Evolutionary conservation across 2,888 invertebrate species (phyloP), one percentile per base, ranked within the genome.

Genomic region (Lottia scabra): DNA sequence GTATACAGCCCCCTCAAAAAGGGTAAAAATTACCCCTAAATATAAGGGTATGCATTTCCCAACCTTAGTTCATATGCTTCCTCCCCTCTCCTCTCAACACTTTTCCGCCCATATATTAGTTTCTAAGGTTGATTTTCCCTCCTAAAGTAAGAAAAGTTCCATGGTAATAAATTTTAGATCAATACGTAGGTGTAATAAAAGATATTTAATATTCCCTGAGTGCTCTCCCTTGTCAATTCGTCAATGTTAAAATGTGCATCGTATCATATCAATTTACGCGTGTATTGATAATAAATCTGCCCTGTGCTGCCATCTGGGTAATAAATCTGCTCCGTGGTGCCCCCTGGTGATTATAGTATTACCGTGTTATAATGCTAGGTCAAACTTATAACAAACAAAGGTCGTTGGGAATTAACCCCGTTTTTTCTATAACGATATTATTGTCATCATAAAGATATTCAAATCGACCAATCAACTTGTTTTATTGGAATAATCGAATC

Each of bases 361-460:
- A 70, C 70, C 73, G 68, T 75, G 70, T 68, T 44, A 71, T 75
- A 71, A 75, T 43, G 66, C 30, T 71, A 68, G 65, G 65, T 30
- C 65, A 45, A 67, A 67, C 72, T 67, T 67, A 67, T 72, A 72
- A 72, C 70, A 68, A 65, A 64, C n/a, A 44, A 48, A 65, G 75
- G 70, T 74, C 73, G 63, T 65, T 67, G 56, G 63, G 48, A 70
- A 69, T 75, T 74, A 75, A 62, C 73, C 78, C 67, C 48, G 69
- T 72, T 75, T 77, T 71, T 73, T 48, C 67, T 67, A 70, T 76
- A 76, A 75, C 75, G 66, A 71, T 65, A 76, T 76, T 76, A 76
- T 67, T 68, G 64, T 45, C 56, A 56, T 56, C 56, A 56, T 56
- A 56, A 56, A 56, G 56, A 56, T 23, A 19, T 23, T 23, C 56